Percentiles rank a stretch among this genome's conserved stretches.
Conservation (phyloP, 2,888 invertebrate species). For the Trichogramma evanescens region DNA sequence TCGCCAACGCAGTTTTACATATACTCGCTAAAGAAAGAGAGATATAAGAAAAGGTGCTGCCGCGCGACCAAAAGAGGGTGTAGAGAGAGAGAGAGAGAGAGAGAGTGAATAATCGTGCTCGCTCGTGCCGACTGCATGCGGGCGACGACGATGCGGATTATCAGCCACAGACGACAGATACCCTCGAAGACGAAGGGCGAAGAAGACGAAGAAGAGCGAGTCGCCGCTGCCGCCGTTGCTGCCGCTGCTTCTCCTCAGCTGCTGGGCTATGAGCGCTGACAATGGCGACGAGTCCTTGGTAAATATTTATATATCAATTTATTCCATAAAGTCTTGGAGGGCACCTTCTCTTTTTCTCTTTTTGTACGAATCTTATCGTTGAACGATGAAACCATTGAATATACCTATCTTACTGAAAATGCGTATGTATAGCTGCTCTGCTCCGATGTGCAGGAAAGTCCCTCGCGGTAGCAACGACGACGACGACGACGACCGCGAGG, state of each 20-base stretch:
- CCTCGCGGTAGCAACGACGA: too few species aligned
- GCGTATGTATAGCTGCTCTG: too few species aligned
- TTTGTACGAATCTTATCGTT: not conserved
- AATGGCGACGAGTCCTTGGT: constrained; percentile 48
- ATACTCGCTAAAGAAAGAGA: too few species aligned
- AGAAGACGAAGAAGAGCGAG: constrained; percentile 24
- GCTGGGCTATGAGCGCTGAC: constrained; percentile 46
- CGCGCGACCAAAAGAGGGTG: too few species aligned
- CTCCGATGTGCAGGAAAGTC: too few species aligned
- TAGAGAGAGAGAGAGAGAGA: not conserved
- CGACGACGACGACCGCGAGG: too few species aligned
- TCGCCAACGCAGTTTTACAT: too few species aligned
- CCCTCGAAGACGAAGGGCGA: constrained; percentile 25
- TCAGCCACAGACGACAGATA: constrained; percentile 22
- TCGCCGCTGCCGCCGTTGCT: constrained; percentile 15
- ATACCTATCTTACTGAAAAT: too few species aligned
- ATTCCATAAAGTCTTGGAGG: not conserved
- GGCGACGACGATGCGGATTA: constrained; percentile 8
- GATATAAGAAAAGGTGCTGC: too few species aligned
- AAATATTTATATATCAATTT: constrained; percentile 34
- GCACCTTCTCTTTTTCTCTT: not conserved
- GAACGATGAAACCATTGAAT: too few species aligned
- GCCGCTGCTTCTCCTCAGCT: constrained; percentile 31
- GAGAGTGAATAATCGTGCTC: not conserved
- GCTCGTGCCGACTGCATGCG: not conserved